These are phyloP conservation scores for Ivindomyrus marchei DNA, from an alignment of 2,113 vertebrate species.

Conservation along the genomic window DNA sequence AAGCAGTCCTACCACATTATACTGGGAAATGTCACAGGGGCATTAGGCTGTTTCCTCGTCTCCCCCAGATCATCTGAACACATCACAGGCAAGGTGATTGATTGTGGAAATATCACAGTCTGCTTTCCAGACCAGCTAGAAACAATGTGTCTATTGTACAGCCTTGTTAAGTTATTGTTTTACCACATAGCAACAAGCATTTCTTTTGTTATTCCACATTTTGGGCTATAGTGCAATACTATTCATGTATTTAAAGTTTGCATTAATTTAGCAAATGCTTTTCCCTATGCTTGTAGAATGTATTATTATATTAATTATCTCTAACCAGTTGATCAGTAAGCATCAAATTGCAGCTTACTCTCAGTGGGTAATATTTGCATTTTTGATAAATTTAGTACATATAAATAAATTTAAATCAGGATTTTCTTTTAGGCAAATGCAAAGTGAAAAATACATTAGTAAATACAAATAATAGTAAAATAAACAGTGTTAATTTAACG, in stretches of 20 bases:
- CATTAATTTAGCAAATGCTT: not conserved
- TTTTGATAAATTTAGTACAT: not conserved
- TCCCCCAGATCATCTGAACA: not conserved
- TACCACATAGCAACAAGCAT: not conserved
- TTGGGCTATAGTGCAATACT: not conserved
- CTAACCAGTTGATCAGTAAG: not conserved
- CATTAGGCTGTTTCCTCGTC: not conserved
- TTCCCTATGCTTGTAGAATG: not conserved
- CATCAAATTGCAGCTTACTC: not conserved
- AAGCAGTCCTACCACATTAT: not conserved
- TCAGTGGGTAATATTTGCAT: not conserved
- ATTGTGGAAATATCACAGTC: constrained; percentile 27
- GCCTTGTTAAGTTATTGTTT: not conserved
- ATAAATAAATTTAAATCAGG: not conserved
- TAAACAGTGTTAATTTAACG: not conserved
- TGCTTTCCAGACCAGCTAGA: constrained; percentile 27
- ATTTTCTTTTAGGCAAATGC: not conserved
- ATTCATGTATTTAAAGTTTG: not conserved
- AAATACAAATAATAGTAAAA: not conserved
- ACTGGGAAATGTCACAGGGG: not conserved
- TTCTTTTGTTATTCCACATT: not conserved
- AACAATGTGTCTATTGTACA: constrained; percentile 32
- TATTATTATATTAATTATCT: not conserved
- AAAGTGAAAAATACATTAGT: not conserved
- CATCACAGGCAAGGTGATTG: constrained; percentile 26